These are phyloP conservation scores for Pemphredon lugubris DNA, from an alignment of 2,888 invertebrate genomes.

Conservation along the genomic window DNA sequence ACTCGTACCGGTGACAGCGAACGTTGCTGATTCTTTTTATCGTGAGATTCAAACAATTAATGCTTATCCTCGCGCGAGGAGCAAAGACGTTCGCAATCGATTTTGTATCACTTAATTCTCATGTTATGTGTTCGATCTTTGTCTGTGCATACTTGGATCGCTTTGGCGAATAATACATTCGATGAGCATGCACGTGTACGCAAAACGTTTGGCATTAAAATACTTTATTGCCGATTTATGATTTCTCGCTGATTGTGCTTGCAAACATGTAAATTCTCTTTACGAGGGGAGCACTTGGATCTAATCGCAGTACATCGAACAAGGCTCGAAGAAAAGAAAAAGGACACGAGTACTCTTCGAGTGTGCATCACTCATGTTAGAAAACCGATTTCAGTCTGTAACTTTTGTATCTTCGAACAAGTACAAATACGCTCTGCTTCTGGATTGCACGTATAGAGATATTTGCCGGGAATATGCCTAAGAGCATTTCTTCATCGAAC, in stretches of 20 bases:
- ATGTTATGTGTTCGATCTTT: constrained; percentile 66
- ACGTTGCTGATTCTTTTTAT: constrained; percentile 24
- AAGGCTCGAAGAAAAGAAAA: background rate
- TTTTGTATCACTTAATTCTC: constrained; percentile 64
- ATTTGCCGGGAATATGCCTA: background rate
- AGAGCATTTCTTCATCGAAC: background rate
- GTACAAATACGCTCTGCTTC: constrained; percentile 26
- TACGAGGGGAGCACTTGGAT: constrained; percentile 7
- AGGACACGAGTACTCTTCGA: background rate
- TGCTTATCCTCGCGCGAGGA: background rate
- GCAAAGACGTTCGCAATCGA: constrained; percentile 50
- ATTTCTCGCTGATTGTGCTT: constrained; percentile 46
- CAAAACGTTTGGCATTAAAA: constrained; percentile 48
- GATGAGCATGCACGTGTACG: constrained; percentile 62
- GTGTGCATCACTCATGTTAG: too few species aligned
- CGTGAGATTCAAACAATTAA: too few species aligned
- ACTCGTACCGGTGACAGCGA: constrained; percentile 2
- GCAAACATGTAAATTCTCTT: constrained; percentile 40
- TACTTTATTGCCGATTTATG: constrained; percentile 36
- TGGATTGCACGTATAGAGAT: constrained; percentile 14
- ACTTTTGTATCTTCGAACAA: background rate
- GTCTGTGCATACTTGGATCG: constrained; percentile 50
- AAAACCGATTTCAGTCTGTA: background rate
- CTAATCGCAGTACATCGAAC: constrained; percentile 24
- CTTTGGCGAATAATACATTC: constrained; percentile 48